Conservation (phyloP, 1,140 invertebrate species). For the Pseudoatta argentina region DNA sequence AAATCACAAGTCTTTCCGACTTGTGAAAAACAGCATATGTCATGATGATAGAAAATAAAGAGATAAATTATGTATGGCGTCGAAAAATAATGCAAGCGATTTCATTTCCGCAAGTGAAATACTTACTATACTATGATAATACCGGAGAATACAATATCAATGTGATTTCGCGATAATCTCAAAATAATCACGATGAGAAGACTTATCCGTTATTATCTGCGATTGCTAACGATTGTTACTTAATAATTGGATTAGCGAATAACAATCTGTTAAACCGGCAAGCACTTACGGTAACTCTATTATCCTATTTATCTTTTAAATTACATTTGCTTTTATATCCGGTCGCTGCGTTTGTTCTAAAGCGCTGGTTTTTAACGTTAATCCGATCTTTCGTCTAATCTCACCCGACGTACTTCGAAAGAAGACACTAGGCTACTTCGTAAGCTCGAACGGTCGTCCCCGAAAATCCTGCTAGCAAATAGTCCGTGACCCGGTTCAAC, state of each 20-base stretch:
- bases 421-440: conserved; percentile 45
- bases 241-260: background rate
- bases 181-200: background rate
- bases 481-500: conserved; percentile 53
- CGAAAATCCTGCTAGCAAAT: conserved; percentile 63
- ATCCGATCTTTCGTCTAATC: conserved; percentile 41
- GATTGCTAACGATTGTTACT: background rate
- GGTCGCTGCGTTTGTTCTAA: background rate
- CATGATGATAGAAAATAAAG: background rate
- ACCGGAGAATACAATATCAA: background rate
- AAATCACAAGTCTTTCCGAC: no score
- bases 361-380: conserved; percentile 27
- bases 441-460: conserved; percentile 49
- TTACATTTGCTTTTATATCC: background rate
- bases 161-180: background rate
- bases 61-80: conserved; percentile 5
- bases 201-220: background rate
- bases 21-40: no score
- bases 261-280: background rate
- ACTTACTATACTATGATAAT: background rate
- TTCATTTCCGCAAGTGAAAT: background rate
- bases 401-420: conserved; percentile 35
- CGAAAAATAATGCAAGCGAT: conserved; percentile 5
- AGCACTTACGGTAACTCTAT: background rate
- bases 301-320: conserved; percentile 12